Base-by-base conservation (phyloP, 2,797 vertebrate species). In the Harpagifer antarcticus region DNA sequence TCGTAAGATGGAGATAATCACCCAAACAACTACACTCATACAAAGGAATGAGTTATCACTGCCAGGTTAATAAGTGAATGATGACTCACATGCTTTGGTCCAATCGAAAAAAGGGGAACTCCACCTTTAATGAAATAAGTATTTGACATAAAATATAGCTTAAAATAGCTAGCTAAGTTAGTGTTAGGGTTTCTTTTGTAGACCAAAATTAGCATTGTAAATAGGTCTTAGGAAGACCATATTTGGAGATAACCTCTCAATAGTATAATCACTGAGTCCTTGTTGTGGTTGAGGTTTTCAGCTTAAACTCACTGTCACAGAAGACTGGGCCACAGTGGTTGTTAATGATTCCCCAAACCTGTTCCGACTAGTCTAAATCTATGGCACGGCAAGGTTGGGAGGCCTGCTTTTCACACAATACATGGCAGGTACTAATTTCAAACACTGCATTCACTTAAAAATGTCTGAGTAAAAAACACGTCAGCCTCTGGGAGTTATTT, bases 1-100 rank as follows among this genome's bases (percentile, higher is more conserved):
- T 97, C 96, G 98, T 99, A 99, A 99, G 98, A 99, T 99, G 98
- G 94, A 94, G 93, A 96, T 94, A 94, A 94, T 90, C 89, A 89
- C 94, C 97, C 96, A 94, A 76, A 67, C 8, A 11, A 68, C 31
- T 72, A 60, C 52, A 37, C 16, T 61, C 31, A 59, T 27, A 64
- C 14, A 71, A 20, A 37, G 9, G 42, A 1, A 44, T 44, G 48
- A 60, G 47, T 59, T 43, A 20, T 67, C 5, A 64, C 16, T 19
- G 19, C 2, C 14, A 54, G 9, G 45, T 59, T 57, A 53, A 37
- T 79, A 50, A 74, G 56, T 64, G 20, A 75, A 55, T 54, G 27
- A 53, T 54, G 27, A 53, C 7, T 49, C 33, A 55, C 20, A 77
- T 45, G 42, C 13, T 33, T 82, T 69, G 64, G n/a, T 77, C 19